These are phyloP conservation scores for Salvelinus sp. DNA, from an alignment of 2,113 vertebrate genomes.

Conservation along the genomic window DNA sequence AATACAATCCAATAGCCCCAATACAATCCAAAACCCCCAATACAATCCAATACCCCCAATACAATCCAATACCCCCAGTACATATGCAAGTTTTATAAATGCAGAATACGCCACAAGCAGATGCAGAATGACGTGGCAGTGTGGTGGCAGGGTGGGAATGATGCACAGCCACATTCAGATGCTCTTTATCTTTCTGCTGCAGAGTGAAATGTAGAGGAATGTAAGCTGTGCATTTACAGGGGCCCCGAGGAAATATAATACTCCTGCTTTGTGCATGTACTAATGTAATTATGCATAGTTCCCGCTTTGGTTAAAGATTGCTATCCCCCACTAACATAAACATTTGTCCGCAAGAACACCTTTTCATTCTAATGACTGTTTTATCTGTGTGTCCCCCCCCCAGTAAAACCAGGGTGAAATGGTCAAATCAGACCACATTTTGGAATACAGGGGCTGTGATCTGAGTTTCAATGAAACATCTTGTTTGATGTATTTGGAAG, in stretches of 20 bases:
- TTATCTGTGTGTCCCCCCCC: not conserved
- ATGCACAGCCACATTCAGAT: constrained; percentile 42
- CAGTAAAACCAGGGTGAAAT: not conserved
- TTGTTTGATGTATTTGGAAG: constrained; percentile 73
- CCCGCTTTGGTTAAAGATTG: constrained; percentile 56
- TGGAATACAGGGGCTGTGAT: constrained; percentile 42
- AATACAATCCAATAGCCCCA: too few species aligned
- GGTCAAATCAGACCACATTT: not conserved
- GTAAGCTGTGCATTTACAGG: constrained; percentile 64
- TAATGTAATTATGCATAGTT: constrained; percentile 71
- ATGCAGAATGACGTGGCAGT: constrained; percentile 4
- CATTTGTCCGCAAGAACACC: constrained; percentile 50
- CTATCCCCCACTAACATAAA: constrained; percentile 56
- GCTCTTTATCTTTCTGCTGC: constrained; percentile 68
- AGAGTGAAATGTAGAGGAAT: constrained; percentile 66
- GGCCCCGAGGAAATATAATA: constrained; percentile 67
- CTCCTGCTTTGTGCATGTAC: constrained; percentile 56
- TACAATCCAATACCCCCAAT: too few species aligned
- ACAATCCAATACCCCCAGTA: not conserved
- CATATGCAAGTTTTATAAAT: constrained; percentile 9
- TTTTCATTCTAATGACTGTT: constrained; percentile 42
- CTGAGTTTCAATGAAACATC: constrained; percentile 59
- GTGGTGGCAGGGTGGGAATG: constrained; percentile 34
- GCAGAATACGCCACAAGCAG: constrained; percentile 4
- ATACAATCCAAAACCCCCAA: too few species aligned